phyloP scores from a whole-genome alignment of 2,888 invertebrate species.

The Ptychoptera albimana region DNA sequence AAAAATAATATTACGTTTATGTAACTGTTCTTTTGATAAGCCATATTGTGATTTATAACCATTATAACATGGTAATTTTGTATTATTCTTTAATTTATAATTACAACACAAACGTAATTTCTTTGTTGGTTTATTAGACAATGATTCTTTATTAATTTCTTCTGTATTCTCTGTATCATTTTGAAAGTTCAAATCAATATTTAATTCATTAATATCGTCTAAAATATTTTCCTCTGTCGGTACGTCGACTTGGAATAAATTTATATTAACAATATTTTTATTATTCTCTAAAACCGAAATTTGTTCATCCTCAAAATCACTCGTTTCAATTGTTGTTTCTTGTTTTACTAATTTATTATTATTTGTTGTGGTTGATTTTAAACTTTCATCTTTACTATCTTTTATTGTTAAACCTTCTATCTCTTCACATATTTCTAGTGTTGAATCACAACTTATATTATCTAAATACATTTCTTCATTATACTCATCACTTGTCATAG shows the following conservation, averaged over 20 bases:
- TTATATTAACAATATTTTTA: not conserved
- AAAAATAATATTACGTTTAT: conserved; percentile 26
- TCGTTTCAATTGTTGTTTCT: not conserved
- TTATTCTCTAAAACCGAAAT: not conserved
- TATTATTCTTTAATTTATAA: conserved; percentile 23
- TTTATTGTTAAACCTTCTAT: conserved; percentile 15
- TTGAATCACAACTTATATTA: not conserved
- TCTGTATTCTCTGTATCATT: not conserved
- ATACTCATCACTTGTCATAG: not conserved
- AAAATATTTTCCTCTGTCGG: not conserved
- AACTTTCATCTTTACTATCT: conserved; percentile 8
- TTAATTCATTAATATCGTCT: not conserved
- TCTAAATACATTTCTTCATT: not conserved
- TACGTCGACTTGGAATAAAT: not conserved
- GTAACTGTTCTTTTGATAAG: conserved; percentile 31
- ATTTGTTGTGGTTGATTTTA: not conserved
- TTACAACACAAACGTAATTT: conserved; percentile 23
- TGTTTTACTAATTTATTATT: not conserved
- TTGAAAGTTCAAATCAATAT: not conserved
- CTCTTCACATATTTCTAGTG: conserved; percentile 27
- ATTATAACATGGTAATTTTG: conserved; percentile 33
- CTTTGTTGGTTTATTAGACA: not conserved
- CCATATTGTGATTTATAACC: conserved; percentile 39
- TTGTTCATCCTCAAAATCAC: not conserved
- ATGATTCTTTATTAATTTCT: not conserved